Conservation (phyloP, 2,888 invertebrate genomes). For the Brassicogethes aeneus region DNA sequence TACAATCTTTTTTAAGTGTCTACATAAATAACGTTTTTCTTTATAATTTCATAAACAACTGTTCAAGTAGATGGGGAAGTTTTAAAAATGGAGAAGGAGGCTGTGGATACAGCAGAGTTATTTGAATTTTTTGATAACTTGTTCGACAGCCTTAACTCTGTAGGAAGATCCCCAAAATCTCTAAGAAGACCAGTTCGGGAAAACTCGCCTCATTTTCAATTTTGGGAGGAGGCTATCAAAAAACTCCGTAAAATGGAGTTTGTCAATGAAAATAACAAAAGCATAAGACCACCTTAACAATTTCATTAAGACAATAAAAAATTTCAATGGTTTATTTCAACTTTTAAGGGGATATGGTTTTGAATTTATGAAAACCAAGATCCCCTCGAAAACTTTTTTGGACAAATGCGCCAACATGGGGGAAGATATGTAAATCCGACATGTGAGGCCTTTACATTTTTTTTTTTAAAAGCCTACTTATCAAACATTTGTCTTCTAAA, state of each 20-base stretch:
- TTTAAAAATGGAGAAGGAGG: conserved; percentile 6
- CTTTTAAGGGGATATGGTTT: conserved; percentile 5
- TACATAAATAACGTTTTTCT: too few relatives aligned
- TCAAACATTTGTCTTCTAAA: conserved; percentile 8
- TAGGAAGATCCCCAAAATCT: too few relatives aligned
- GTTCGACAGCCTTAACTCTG: too few relatives aligned
- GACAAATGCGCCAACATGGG: conserved; percentile 8
- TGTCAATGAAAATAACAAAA: too few relatives aligned
- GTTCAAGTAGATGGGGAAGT: conserved; percentile 2
- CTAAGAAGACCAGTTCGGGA: too few relatives aligned
- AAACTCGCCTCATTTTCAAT: too few relatives aligned
- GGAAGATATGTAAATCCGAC: conserved; percentile 9
- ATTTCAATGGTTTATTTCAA: conserved; percentile 5
- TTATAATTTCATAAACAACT: conserved; percentile 4
- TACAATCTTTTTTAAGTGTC: too few relatives aligned
- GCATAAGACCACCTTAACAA: too few relatives aligned
- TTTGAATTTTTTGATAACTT: too few relatives aligned
- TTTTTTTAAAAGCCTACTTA: conserved; percentile 7
- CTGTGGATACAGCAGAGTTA: conserved; percentile 8
- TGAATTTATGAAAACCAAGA: conserved; percentile 8
- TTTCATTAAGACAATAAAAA: conserved; percentile 8
- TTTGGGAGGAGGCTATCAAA: too few relatives aligned
- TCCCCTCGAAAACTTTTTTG: conserved; percentile 11
- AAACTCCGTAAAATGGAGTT: conserved; percentile 7
- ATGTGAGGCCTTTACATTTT: too few relatives aligned